These are phyloP conservation scores for Sebastolobus alascanus DNA, from an alignment of 2,797 vertebrate species.

Conservation along the genomic window DNA sequence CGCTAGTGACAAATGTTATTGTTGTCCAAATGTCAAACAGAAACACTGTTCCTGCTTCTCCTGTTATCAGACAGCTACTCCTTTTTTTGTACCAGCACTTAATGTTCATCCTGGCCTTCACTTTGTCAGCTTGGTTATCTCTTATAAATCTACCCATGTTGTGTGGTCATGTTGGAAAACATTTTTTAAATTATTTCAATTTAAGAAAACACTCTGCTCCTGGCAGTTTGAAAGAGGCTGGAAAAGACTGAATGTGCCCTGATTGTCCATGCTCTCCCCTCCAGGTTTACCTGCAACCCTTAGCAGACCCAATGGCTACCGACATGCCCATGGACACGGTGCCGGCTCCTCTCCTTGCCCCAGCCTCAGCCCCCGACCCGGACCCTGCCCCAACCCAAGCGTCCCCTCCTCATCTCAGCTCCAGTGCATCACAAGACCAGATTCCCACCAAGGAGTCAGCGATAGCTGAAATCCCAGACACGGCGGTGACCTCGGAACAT, in stretches of 20 bases:
- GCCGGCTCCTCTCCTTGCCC: slow-evolving; percentile 49
- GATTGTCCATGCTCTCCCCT: slow-evolving; percentile 4
- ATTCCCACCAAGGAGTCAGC: slow-evolving; percentile 42
- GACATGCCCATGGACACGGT: slow-evolving; percentile 61
- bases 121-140: neutral
- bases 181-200: neutral
- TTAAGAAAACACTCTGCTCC: neutral
- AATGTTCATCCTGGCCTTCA: neutral
- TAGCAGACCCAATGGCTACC: slow-evolving; percentile 70
- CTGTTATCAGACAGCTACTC: neutral
- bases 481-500: slow-evolving; percentile 19
- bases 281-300: slow-evolving; percentile 74
- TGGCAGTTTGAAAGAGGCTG: neutral
- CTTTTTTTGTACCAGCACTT: neutral
- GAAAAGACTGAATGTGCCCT: neutral
- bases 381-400: slow-evolving; percentile 1
- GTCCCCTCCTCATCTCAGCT: slow-evolving; percentile 37
- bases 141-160: neutral
- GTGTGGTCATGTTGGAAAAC: neutral
- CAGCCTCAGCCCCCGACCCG: slow-evolving; percentile 24
- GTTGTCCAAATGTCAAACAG: neutral
- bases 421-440: slow-evolving; percentile 37
- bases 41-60: neutral
- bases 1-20: neutral
- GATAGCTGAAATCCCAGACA: slow-evolving; percentile 38